phyloP scores from a whole-genome alignment of 2,113 vertebrate species.

The Solenodon paradoxus region DNA sequence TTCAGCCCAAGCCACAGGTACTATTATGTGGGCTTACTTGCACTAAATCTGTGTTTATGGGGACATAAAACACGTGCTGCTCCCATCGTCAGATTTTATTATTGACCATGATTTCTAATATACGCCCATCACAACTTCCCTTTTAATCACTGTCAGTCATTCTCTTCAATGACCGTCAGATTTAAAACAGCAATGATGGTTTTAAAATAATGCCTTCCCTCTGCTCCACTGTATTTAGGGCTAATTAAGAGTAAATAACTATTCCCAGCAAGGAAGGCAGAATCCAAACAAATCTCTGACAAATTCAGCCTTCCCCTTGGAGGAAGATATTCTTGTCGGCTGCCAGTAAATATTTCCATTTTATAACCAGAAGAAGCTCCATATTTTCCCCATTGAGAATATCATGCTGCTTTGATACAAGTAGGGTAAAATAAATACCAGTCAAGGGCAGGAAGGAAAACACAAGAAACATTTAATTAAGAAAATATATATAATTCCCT shows the following conservation, averaged over 20 bases:
- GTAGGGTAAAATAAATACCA: slow-evolving; percentile 65
- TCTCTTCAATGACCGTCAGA: slow-evolving; percentile 60
- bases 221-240: slow-evolving; percentile 59
- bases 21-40: slow-evolving; percentile 60
- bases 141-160: slow-evolving; percentile 76
- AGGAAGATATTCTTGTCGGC: slow-evolving; percentile 58
- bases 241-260: slow-evolving; percentile 76
- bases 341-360: slow-evolving; percentile 77
- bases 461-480: slow-evolving; percentile 71
- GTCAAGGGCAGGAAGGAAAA: slow-evolving; percentile 74
- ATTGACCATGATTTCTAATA: slow-evolving; percentile 63
- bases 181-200: slow-evolving; percentile 68
- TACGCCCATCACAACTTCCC: slow-evolving; percentile 61
- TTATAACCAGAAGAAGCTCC: slow-evolving; percentile 69
- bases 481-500: slow-evolving; percentile 48
- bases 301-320: slow-evolving; percentile 56
- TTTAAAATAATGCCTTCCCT: slow-evolving; percentile 70
- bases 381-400: slow-evolving; percentile 58
- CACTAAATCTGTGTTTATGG: slow-evolving; percentile 74
- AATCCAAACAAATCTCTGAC: slow-evolving; percentile 67
- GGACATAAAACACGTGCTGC: slow-evolving; percentile 67
- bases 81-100: slow-evolving; percentile 67
- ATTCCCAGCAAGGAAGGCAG: slow-evolving; percentile 54
- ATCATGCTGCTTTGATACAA: slow-evolving; percentile 59
- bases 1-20: slow-evolving; percentile 35